phyloP scores from a whole-genome alignment of 2,888 invertebrate genomes.

The Celastrina argiolus region DNA sequence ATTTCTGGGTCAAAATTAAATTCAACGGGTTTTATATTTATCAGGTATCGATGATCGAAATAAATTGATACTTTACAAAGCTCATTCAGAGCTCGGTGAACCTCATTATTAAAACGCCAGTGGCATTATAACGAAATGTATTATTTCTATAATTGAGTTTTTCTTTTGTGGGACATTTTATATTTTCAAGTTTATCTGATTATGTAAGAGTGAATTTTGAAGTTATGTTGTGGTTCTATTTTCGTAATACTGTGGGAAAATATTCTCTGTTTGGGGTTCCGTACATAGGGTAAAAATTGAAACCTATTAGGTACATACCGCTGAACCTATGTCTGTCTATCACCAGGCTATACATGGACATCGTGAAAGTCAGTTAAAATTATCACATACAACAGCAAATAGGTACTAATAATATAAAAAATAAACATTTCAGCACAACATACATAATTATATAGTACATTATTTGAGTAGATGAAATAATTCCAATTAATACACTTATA shows the following conservation, averaged over 20 bases:
- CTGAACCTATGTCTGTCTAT: too few relatives aligned
- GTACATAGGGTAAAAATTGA: too few relatives aligned
- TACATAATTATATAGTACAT: too few relatives aligned
- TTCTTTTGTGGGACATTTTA: not conserved
- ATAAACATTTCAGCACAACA: too few relatives aligned
- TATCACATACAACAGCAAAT: not conserved
- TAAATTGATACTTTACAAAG: slow-evolving; percentile 18
- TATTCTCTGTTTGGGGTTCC: too few relatives aligned
- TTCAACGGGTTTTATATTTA: not conserved
- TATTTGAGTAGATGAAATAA: not conserved
- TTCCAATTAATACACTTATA: not conserved
- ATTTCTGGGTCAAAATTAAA: not conserved
- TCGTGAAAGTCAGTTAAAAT: too few relatives aligned
- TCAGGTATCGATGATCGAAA: slow-evolving; percentile 8
- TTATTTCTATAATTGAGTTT: slow-evolving; percentile 19
- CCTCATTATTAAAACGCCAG: slow-evolving; percentile 18
- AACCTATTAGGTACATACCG: too few relatives aligned
- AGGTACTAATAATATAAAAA: too few relatives aligned
- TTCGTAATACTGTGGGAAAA: too few relatives aligned
- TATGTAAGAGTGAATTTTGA: not conserved
- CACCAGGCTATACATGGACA: too few relatives aligned
- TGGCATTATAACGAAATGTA: slow-evolving; percentile 13
- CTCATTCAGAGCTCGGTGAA: slow-evolving; percentile 15
- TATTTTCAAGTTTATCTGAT: not conserved
- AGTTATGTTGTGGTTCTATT: too few relatives aligned